Conservation (phyloP, 2,888 invertebrate genomes). For the Ectemnius lituratus region DNA sequence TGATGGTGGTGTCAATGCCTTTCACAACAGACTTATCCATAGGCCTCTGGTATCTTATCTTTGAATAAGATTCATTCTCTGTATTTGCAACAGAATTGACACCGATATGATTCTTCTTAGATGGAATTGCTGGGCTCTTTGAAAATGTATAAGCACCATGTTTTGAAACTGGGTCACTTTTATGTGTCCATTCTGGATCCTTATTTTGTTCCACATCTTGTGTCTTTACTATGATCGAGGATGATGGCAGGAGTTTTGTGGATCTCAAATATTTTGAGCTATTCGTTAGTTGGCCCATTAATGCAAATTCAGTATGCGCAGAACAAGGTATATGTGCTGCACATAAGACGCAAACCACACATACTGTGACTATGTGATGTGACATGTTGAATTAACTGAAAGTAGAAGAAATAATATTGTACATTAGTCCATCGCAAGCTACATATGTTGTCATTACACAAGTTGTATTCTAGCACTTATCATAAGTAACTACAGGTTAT, state of each 20-base stretch:
- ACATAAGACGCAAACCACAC: conserved; percentile 89
- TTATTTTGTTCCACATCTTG: conserved; percentile 55
- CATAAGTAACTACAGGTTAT: not conserved
- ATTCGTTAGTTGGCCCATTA: conserved; percentile 18
- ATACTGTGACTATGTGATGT: conserved; percentile 87
- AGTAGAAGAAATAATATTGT: not conserved
- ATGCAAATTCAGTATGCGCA: conserved; percentile 81
- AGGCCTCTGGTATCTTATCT: conserved; percentile 14
- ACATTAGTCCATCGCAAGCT: not conserved
- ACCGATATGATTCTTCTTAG: conserved; percentile 18
- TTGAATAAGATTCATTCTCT: conserved; percentile 21
- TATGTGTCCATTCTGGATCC: conserved; percentile 22
- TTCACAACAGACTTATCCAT: conserved; percentile 16
- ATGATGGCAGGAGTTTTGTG: conserved; percentile 33
- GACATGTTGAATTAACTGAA: conserved; percentile 73
- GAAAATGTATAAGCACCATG: not conserved
- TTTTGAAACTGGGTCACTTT: not conserved
- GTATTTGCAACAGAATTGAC: conserved; percentile 14
- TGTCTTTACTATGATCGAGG: conserved; percentile 58
- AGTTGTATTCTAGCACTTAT: not conserved
- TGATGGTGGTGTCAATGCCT: conserved; percentile 3
- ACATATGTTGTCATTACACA: not conserved
- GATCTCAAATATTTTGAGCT: conserved; percentile 47
- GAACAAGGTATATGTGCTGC: conserved; percentile 88
- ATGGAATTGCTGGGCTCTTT: not conserved